A percentile compares a stretch with the other conserved stretches of the same genome.
These are phyloP conservation scores for Aphis gossypii DNA, from an alignment of 1,140 invertebrate genomes.

Conservation along the genomic window DNA sequence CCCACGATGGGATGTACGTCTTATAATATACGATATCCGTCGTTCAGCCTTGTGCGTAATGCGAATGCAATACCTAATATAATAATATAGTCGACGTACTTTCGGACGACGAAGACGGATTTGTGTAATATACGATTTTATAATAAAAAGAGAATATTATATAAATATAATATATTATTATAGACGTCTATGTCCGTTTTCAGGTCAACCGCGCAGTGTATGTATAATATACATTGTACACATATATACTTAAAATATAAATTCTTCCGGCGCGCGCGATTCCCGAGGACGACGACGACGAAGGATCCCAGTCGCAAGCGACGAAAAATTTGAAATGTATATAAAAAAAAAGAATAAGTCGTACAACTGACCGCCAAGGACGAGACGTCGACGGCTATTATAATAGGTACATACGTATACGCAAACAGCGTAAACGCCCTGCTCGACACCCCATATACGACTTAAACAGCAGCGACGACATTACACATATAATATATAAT, in stretches of 20 bases:
- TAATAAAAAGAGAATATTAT: neutral
- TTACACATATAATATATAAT: neutral
- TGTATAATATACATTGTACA: neutral
- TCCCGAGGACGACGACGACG: slow-evolving; percentile 20
- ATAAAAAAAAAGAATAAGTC: neutral
- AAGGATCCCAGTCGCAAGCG: neutral
- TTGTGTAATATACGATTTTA: neutral
- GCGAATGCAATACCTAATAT: neutral
- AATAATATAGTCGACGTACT: neutral
- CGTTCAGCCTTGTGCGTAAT: slow-evolving; percentile 24
- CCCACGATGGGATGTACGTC: neutral
- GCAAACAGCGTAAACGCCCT: slow-evolving; percentile 35
- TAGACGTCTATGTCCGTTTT: neutral
- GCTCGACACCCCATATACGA: slow-evolving; percentile 21
- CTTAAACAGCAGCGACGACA: neutral
- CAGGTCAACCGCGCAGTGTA: neutral
- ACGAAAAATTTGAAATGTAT: neutral
- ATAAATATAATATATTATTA: neutral
- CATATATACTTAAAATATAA: neutral
- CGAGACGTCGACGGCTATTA: neutral
- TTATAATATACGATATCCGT: neutral
- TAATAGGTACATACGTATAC: neutral
- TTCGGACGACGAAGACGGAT: neutral
- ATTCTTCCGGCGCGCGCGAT: neutral
- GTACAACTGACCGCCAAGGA: neutral